Base-by-base conservation (phyloP, 2,113 vertebrate genomes). In the Microcebus tavaratra region DNA sequence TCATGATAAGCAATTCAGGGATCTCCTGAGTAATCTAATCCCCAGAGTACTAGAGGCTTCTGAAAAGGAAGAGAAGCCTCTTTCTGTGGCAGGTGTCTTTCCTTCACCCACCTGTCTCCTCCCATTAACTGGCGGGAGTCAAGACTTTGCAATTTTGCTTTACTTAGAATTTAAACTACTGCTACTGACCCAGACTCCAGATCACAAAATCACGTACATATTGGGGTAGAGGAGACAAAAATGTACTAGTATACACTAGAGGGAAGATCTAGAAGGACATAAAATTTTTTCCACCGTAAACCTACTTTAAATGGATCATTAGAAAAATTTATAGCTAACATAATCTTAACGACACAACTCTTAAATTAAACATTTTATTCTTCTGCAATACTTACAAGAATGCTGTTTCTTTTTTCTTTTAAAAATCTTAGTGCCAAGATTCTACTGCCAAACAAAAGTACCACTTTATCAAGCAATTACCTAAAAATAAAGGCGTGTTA, bases 401-500 rank as follows among this genome's bases (percentile, higher is more conserved):
- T 57, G 13, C 31, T 70, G 3, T 39, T 70, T 25, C 14, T 27
- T 65, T 65, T 73, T 85, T 63, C 50, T 75, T 76, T 85, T 29
- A 81, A 95, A 92, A 73, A 45, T 45, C 72, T 79, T 63, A 20
- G 34, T 72, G 93, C 27, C 85, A 95, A 90, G 65, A 86, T 88
- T 80, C 53, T 91, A n/a, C 14, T 91, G 90, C 61, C 86, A 95
- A 94, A 81, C 53, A 48, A 81, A 97, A 81, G 61, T 90, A 65
- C 68, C 15, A 83, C 75, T 93, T 96, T 75, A 95, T 89, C 55
- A 70, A 88, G 84, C 79, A 87, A 80, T 31, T 94, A 36, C 59
- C 88, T 91, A 88, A 96, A 97, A 91, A 93, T 95, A 94, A 92
- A 96, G 88, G 53, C 11, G 6, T 78, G 85, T 31, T 67, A 90